Conservation (phyloP, 1,140 invertebrate genomes). For the Neodiprion lecontei region DNA sequence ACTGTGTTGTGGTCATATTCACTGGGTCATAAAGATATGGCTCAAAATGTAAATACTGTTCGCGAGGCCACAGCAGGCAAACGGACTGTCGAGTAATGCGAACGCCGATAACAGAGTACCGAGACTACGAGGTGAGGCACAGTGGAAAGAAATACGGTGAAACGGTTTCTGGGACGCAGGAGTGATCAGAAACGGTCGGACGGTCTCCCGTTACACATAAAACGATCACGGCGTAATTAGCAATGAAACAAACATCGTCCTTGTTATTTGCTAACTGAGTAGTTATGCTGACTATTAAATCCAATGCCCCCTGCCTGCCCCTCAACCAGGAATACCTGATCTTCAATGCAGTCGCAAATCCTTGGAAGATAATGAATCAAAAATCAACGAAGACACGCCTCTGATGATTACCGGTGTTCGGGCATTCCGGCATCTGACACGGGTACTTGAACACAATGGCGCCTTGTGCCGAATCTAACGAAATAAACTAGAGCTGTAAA, state of each 20-base stretch:
- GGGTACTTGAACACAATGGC: too few species aligned
- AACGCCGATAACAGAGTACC: neutral
- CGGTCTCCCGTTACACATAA: slow-evolving; percentile 4
- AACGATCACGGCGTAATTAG: neutral
- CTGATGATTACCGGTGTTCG: too few species aligned
- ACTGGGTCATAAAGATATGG: too few species aligned
- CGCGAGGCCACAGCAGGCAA: too few species aligned
- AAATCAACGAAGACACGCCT: too few species aligned
- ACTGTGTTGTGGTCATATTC: too few species aligned
- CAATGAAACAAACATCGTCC: slow-evolving; percentile 1
- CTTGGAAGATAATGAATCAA: too few species aligned
- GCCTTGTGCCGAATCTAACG: too few species aligned
- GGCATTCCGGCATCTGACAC: too few species aligned
- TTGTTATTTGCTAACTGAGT: neutral
- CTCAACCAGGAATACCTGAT: too few species aligned
- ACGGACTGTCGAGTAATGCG: neutral
- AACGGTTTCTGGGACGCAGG: slow-evolving; percentile 1
- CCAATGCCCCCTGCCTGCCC: neutral
- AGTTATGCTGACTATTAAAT: neutral
- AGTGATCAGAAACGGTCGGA: slow-evolving; percentile 6
- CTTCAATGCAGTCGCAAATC: too few species aligned
- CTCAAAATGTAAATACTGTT: neutral
- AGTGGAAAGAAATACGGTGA: neutral
- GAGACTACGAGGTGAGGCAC: neutral
- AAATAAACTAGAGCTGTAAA: too few species aligned